Evolutionary conservation across 2,888 invertebrate genomes (phyloP).

Genomic region (Oligia latruncula): DNA sequence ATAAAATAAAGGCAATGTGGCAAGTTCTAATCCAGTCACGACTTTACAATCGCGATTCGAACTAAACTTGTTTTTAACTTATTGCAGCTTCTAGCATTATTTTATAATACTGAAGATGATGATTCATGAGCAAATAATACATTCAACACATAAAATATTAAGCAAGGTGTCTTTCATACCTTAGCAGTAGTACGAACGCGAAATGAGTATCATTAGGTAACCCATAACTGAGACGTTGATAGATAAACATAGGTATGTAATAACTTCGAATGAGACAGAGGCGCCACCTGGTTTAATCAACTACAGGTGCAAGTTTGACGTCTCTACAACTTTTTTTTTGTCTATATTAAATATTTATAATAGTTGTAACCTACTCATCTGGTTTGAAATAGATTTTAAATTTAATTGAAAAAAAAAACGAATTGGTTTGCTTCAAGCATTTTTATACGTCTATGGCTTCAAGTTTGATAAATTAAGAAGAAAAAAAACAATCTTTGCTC

Average conservation of each 20-base stretch:
- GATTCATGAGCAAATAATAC: constrained; percentile 13
- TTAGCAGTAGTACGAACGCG: background rate
- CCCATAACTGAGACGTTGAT: constrained; percentile 6
- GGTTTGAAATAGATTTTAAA: background rate
- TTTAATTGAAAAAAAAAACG: background rate
- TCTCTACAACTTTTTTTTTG: background rate
- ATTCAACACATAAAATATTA: constrained; percentile 16
- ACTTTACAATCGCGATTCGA: constrained; percentile 24
- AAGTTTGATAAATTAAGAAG: background rate
- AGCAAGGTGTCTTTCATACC: constrained; percentile 11
- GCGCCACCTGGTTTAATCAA: constrained; percentile 46
- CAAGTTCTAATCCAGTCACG: constrained; percentile 27
- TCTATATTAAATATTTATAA: background rate
- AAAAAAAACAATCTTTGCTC: background rate
- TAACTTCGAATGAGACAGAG: constrained; percentile 2
- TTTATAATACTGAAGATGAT: background rate
- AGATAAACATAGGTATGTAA: constrained; percentile 22
- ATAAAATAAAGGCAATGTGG: constrained; percentile 14
- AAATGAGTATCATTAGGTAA: constrained; percentile 19
- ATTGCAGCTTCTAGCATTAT: background rate
- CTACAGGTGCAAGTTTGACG: constrained; percentile 1
- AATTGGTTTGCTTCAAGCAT: too few relatives aligned
- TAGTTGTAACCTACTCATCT: background rate
- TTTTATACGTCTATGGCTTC: too few relatives aligned
- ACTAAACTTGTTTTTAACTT: constrained; percentile 20